These are phyloP conservation scores for Bedellia somnulentella DNA, from an alignment of 2,888 invertebrate genomes.

Conservation along the genomic window DNA sequence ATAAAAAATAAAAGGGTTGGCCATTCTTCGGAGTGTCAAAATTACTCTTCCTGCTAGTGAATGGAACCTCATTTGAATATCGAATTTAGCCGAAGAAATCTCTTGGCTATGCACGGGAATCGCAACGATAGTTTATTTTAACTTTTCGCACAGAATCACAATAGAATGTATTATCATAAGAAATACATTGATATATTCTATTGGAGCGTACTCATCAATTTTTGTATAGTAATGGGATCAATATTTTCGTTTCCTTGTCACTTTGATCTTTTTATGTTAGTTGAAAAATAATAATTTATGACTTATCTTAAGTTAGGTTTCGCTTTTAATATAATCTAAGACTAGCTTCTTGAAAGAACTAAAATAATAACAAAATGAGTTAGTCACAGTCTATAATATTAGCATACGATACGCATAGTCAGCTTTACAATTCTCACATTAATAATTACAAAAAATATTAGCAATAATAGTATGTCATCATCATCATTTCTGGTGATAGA, in stretches of 20 bases:
- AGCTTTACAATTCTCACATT: too few relatives aligned
- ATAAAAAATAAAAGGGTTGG: conserved; percentile 41
- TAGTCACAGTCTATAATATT: too few relatives aligned
- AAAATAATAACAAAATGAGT: too few relatives aligned
- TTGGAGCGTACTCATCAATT: conserved; percentile 24
- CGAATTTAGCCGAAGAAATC: conserved; percentile 28
- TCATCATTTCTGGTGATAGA: too few relatives aligned
- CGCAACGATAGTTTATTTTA: conserved; percentile 19
- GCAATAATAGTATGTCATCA: too few relatives aligned
- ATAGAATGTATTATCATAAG: conserved; percentile 16
- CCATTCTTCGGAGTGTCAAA: conserved; percentile 57
- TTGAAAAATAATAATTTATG: too few relatives aligned
- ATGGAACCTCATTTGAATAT: conserved; percentile 49
- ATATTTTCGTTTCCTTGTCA: conserved; percentile 52
- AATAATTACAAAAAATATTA: too few relatives aligned
- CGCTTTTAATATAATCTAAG: too few relatives aligned
- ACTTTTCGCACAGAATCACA: conserved; percentile 33
- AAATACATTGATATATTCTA: conserved; percentile 28
- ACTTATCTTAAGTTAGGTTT: too few relatives aligned
- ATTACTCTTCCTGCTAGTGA: conserved; percentile 44
- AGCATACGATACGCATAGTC: too few relatives aligned
- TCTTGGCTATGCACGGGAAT: conserved; percentile 23
- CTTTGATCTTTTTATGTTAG: conserved; percentile 39
- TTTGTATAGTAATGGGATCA: conserved; percentile 51
- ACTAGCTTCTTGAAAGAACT: too few relatives aligned